These are phyloP conservation scores for Cliona cf. orientalis DNA, from an alignment of 37 sponge, comb jelly and placozoan species.

Conservation along the genomic window DNA sequence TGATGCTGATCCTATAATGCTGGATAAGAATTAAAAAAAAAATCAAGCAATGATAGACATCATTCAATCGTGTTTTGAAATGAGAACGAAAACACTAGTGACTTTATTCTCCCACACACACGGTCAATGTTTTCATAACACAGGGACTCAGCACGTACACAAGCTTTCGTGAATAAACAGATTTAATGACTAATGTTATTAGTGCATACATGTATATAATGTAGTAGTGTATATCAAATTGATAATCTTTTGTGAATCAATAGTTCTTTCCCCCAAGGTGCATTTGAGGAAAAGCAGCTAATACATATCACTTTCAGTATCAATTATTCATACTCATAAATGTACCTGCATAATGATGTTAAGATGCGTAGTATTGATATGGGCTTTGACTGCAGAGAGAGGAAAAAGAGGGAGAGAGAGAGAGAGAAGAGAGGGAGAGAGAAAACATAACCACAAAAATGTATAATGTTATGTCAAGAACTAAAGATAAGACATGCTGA, in stretches of 20 bases:
- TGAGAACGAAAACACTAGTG: too few species aligned
- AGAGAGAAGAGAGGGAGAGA: too few species aligned
- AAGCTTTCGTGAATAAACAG: too few species aligned
- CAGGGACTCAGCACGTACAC: too few species aligned
- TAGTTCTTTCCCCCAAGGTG: too few species aligned
- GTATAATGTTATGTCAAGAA: too few species aligned
- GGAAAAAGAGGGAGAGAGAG: not conserved
- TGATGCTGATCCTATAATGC: slow-evolving; percentile 61
- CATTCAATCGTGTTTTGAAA: not conserved
- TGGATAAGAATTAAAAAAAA: slow-evolving; percentile 10
- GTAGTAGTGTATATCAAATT: not conserved
- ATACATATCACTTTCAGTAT: not conserved
- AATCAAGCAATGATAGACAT: not conserved
- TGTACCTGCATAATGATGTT: slow-evolving; percentile 59
- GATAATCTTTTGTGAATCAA: too few species aligned
- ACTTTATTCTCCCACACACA: too few species aligned
- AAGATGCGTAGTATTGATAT: slow-evolving; percentile 57
- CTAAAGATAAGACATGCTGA: too few species aligned
- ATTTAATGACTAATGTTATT: too few species aligned
- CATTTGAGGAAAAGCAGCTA: not conserved
- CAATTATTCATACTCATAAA: not conserved
- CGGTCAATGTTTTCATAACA: too few species aligned
- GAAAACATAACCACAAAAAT: too few species aligned
- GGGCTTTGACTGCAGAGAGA: not conserved
- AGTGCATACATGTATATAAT: not conserved